Evolutionary conservation across 2,888 invertebrate genomes (phyloP).

Genomic region (Chamaedrilus cognettii): DNA sequence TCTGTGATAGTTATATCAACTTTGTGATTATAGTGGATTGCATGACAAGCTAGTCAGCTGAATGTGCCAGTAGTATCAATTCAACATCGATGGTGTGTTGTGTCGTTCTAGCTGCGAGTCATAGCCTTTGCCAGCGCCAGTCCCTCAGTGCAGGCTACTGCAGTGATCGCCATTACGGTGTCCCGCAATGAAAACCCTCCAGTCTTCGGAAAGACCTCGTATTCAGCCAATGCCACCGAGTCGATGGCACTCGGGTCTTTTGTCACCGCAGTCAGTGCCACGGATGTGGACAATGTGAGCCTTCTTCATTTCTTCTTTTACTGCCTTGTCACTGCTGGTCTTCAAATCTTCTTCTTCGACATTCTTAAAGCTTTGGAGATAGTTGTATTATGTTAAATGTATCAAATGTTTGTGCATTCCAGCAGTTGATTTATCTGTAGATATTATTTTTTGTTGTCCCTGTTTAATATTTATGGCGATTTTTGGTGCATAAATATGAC

Average conservation of each 20-base stretch:
- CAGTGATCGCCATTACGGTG: constrained; percentile 43
- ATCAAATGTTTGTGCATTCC: background rate
- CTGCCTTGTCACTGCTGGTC: background rate
- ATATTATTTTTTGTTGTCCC: too few species aligned
- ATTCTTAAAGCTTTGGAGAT: background rate
- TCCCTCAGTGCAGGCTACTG: constrained; percentile 41
- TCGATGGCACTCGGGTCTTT: constrained; percentile 39
- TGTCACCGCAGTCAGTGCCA: constrained; percentile 46
- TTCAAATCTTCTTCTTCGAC: background rate
- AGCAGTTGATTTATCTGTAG: background rate
- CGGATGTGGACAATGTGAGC: constrained; percentile 44
- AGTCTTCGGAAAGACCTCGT: constrained; percentile 38
- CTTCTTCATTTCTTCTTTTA: background rate
- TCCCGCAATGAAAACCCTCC: constrained; percentile 48
- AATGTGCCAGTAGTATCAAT: too few species aligned
- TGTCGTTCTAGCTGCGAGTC: constrained; percentile 36
- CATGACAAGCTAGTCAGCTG: too few species aligned
- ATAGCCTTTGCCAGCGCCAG: constrained; percentile 47
- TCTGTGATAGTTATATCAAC: background rate
- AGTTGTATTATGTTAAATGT: background rate
- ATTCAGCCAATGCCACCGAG: constrained; percentile 40
- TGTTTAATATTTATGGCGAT: too few species aligned
- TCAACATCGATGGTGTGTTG: background rate
- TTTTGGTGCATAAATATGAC: too few species aligned
- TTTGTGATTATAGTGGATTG: too few species aligned